Base-by-base conservation (phyloP, 2,888 invertebrate genomes). In the Eristalis intricaria region DNA sequence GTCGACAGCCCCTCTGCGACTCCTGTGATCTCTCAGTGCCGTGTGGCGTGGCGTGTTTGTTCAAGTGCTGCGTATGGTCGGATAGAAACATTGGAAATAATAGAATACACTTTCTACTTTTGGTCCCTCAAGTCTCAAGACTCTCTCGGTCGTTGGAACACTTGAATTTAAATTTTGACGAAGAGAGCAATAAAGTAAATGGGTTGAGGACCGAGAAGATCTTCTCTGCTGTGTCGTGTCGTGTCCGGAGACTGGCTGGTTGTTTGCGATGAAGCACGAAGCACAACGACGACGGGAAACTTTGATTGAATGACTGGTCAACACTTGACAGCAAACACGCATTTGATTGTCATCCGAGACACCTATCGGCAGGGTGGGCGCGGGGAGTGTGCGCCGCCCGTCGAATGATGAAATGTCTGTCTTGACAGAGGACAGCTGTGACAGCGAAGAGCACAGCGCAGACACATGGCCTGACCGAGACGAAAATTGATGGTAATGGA, bases 291-390 rank as follows among this genome's bases (percentile, higher is more conserved):
- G n/a, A n/a, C n/a, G n/a, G n/a, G n/a, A n/a, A 66, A 56, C 73
- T 86, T 84, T 75, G 74, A 83, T 76, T 84, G 84, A 83, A 84
- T 87, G 87, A 80, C 84, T 80, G 76, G 76, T 80, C 73, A 68
- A 76, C 84, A 84, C 79, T 84, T 84, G 87, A 87, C 84, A 87
- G 87, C 83, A 76, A 87, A 84, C 87, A 84, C 71, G 32, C 84
- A 80, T 75, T 75, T 32, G 68, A 81, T 69, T 75, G 81, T 81
- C 75, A 71, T 65, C 65, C 61, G 43, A 68, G 61, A 23, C 29
- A 77, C 61, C 38, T 65, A 63, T 19, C 1, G 19, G 19, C 19
- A 19, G 10, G 5, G 50, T 5, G 2, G 15, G n/a, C 40, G 43
- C 26, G 29, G 19, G 7, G 40, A 32, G 26, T 8, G 61, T 1